Evolutionary conservation across 2,888 invertebrate genomes (phyloP).

Genomic region (Tupiocoris notatus): DNA sequence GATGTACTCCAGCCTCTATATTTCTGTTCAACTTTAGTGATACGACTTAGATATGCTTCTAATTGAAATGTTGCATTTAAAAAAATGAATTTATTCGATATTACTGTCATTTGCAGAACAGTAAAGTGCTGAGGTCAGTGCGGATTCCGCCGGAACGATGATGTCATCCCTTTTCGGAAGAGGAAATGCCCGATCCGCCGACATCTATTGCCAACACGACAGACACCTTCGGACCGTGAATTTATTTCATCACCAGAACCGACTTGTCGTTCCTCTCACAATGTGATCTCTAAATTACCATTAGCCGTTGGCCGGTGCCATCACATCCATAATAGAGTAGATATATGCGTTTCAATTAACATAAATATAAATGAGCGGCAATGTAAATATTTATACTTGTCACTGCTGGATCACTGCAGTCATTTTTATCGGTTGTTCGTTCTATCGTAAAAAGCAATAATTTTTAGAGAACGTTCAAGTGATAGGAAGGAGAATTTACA

Average conservation of each 20-base stretch:
- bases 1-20: no score
- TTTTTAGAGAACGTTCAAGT: neutral
- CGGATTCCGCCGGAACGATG: slow-evolving; percentile 73
- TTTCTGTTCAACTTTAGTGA: no score
- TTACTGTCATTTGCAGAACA: slow-evolving; percentile 68
- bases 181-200: neutral
- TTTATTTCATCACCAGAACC: neutral
- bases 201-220: slow-evolving; percentile 29
- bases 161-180: slow-evolving; percentile 51
- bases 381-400: neutral
- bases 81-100: no score
- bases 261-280: neutral
- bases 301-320: neutral
- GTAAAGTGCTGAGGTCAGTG: slow-evolving; percentile 72
- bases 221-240: neutral
- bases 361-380: no score
- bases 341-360: neutral
- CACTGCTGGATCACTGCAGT: neutral
- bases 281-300: neutral
- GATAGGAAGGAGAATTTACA: no score
- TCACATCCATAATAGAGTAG: neutral
- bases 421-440: neutral
- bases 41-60: no score
- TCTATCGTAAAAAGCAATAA: neutral
- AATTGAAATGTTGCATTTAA: no score